Evolutionary conservation across 2,113 vertebrate species (phyloP).

Genomic region (Lamprotornis superbus): DNA sequence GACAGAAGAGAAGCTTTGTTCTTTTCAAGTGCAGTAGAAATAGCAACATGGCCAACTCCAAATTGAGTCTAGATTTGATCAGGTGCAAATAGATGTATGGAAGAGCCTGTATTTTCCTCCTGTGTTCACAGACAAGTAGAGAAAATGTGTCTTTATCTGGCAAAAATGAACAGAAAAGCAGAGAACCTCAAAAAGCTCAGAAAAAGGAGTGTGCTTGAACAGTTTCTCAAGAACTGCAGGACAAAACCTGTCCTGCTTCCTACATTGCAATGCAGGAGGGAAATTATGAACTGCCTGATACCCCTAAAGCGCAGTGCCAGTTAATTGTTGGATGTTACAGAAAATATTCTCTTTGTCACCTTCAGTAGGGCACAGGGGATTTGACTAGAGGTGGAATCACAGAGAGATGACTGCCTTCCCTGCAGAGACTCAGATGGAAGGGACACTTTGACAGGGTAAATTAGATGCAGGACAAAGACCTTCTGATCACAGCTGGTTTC

Average conservation of each 20-base stretch:
- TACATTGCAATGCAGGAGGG: neutral
- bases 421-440: neutral
- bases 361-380: neutral
- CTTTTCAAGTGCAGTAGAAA: conserved; percentile 1
- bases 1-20: neutral
- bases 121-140: neutral
- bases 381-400: neutral
- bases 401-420: neutral
- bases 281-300: neutral
- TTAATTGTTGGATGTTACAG: neutral
- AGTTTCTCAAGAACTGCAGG: neutral
- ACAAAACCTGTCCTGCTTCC: neutral
- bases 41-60: rapidly evolving
- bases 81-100: neutral
- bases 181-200: neutral
- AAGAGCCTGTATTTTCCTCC: neutral
- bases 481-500: neutral
- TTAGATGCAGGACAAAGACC: neutral
- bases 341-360: neutral
- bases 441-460: neutral
- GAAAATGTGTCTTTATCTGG: neutral
- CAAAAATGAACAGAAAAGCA: neutral
- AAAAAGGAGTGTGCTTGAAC: neutral
- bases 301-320: neutral
- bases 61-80: neutral